Evolutionary conservation across 1,140 invertebrate species (phyloP).

Genomic region (Ceratina calcarata): DNA sequence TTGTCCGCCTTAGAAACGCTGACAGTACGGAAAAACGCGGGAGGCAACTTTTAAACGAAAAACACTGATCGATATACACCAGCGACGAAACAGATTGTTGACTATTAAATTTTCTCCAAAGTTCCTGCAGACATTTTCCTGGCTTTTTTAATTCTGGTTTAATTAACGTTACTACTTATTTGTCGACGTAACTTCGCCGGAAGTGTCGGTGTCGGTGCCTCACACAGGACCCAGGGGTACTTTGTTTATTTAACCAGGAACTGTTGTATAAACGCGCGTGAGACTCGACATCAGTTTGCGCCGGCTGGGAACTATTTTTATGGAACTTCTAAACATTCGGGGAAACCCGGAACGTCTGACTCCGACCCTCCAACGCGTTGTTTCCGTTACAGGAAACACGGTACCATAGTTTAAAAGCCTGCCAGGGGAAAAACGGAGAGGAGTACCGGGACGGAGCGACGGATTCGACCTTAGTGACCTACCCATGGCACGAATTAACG

Average conservation of each 20-base stretch:
- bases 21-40: background rate
- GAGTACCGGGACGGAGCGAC: no score
- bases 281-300: constrained; percentile 9
- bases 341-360: background rate
- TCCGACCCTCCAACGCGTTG: background rate
- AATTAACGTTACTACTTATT: constrained; percentile 20
- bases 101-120: no score
- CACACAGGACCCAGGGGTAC: background rate
- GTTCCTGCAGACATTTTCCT: background rate
- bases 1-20: constrained; percentile 10
- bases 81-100: background rate
- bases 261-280: constrained; percentile 9
- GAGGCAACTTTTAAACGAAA: constrained; percentile 26
- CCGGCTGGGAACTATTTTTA: constrained; percentile 40
- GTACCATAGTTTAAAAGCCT: background rate
- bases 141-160: constrained; percentile 11
- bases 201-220: constrained; percentile 24
- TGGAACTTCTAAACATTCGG: constrained; percentile 19
- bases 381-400: constrained; percentile 9
- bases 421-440: background rate
- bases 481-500: background rate
- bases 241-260: constrained; percentile 37
- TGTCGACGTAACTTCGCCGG: background rate
- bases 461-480: background rate
- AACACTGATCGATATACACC: no score